These are phyloP conservation scores for Saccostrea cuccullata DNA, from an alignment of 1,140 invertebrate species.

Conservation along the genomic window DNA sequence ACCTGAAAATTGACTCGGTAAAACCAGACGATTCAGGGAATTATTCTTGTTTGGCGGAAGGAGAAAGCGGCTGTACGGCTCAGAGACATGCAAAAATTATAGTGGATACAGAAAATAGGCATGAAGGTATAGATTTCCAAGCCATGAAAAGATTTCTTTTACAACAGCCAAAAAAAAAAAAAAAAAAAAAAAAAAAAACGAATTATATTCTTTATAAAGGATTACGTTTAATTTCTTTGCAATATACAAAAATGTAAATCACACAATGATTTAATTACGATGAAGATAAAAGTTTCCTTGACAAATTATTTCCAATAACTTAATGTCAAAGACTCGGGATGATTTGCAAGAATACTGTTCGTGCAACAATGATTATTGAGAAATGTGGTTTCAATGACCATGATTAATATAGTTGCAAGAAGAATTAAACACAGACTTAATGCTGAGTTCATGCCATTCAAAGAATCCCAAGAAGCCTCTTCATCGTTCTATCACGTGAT, in stretches of 20 bases:
- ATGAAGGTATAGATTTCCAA: not conserved
- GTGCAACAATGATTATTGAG: too few species aligned
- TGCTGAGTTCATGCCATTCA: not conserved
- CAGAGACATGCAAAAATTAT: constrained; percentile 58
- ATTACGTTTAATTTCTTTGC: too few species aligned
- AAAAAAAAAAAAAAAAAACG: too few species aligned
- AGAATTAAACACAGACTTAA: not conserved
- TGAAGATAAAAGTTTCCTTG: too few species aligned
- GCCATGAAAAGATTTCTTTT: too few species aligned
- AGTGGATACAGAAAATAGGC: constrained; percentile 44
- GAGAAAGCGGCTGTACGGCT: constrained; percentile 60
- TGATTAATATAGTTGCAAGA: not conserved
- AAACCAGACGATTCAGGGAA: constrained; percentile 87
- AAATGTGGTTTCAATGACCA: not conserved
- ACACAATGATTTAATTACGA: too few species aligned
- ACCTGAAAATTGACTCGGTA: constrained; percentile 88
- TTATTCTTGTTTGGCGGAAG: constrained; percentile 85
- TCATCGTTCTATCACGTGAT: not conserved
- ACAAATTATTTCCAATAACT: too few species aligned
- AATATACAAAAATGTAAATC: too few species aligned
- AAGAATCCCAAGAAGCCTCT: not conserved
- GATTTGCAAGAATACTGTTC: too few species aligned
- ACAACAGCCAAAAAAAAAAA: too few species aligned
- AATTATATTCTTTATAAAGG: too few species aligned
- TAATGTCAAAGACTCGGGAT: too few species aligned